phyloP scores from a whole-genome alignment of 1,140 invertebrate genomes.

The Tetragonula clypearis region DNA sequence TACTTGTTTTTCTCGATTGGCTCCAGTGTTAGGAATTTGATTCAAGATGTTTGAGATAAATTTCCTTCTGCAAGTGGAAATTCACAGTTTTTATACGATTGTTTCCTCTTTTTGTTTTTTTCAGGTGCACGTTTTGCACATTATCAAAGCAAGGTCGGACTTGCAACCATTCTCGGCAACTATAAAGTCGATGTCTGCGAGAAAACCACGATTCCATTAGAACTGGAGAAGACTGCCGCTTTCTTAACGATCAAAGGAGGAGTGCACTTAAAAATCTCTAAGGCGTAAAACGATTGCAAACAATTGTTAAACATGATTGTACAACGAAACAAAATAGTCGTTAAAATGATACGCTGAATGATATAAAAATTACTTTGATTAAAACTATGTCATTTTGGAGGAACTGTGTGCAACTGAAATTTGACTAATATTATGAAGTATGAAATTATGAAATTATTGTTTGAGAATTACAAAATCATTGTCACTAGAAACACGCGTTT shows the following conservation, averaged over 20 bases:
- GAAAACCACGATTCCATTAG: background rate
- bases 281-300: background rate
- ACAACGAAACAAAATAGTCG: background rate
- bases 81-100: background rate
- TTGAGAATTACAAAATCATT: too few species aligned
- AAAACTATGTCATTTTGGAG: too few species aligned
- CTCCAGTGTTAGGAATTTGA: too few species aligned
- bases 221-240: accelerated
- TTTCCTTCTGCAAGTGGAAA: background rate
- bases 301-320: background rate
- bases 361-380: background rate
- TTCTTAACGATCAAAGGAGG: background rate
- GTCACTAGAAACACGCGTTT: too few species aligned
- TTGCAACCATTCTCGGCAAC: background rate
- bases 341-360: background rate
- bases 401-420: background rate
- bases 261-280: background rate
- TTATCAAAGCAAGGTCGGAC: background rate
- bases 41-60: background rate
- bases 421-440: too few species aligned
- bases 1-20: too few species aligned
- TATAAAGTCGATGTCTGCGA: background rate
- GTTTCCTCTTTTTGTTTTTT: background rate
- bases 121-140: background rate
- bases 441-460: too few species aligned